Percentiles rank a stretch among this genome's conserved stretches.
These are phyloP conservation scores for Leptinotarsa defecta DNA, from an alignment of 1,140 invertebrate species.

Conservation along the genomic window DNA sequence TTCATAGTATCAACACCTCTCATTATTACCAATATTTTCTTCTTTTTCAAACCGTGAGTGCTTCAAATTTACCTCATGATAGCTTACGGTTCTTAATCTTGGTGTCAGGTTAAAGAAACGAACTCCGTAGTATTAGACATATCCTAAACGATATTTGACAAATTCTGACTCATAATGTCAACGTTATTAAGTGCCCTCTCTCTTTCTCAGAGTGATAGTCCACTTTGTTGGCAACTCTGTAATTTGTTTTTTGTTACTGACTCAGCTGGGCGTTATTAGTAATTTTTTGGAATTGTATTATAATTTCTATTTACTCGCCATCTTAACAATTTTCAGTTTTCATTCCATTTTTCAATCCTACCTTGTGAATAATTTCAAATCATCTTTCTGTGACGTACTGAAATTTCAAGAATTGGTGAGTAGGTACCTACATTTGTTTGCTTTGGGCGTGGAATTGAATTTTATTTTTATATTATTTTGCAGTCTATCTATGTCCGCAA, in stretches of 20 bases:
- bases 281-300: neutral
- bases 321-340: neutral
- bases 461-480: neutral
- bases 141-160: too few relatives aligned
- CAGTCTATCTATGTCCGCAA: neutral
- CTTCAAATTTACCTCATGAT: too few relatives aligned
- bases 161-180: neutral
- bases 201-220: neutral
- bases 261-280: constrained; percentile 11
- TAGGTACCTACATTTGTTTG: neutral
- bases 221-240: neutral
- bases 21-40: too few relatives aligned
- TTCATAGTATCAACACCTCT: too few relatives aligned
- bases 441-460: neutral
- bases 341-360: neutral
- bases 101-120: too few relatives aligned
- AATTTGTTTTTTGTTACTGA: constrained; percentile 10
- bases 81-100: too few relatives aligned
- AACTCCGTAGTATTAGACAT: too few relatives aligned
- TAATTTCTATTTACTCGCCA: neutral
- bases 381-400: neutral
- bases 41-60: too few relatives aligned
- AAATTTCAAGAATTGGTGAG: neutral
- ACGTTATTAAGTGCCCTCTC: neutral
- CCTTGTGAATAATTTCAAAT: neutral